Evolutionary conservation across 2,797 vertebrate genomes (phyloP), one percentile per base, ranked within the genome.

Genomic region (Chaetodon trifasciatus): DNA sequence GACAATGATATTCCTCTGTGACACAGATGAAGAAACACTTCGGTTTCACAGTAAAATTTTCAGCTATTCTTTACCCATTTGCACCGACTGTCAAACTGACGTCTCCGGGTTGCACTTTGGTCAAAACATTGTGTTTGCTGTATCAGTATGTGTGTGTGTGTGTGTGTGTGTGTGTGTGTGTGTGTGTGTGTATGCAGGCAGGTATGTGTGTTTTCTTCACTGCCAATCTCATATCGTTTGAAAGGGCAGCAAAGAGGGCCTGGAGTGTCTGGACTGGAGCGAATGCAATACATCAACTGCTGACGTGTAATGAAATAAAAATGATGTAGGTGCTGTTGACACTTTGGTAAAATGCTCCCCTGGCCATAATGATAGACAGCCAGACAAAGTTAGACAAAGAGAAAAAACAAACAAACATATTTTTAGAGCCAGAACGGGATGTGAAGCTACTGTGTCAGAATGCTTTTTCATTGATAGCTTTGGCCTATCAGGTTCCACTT

Each of bases 301-400:
- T 85, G 85, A 86, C 57, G 19, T 80, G 64, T 85, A 83, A 86
- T 82, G 52, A 80, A 87, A 86, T 86, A 78, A 89, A 90, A 88
- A 89, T 73, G 65, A 85, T 80, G 61, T 61, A 58, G 74, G 50
- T 70, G 70, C 56, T 76, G 66, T 80, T 65, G 78, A 89, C 72
- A 81, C 52, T 77, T 74, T 64, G 46, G 71, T 74, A 78, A 89
- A 91, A 89, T 71, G 79, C 19, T 80, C 70, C 68, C 63, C 28
- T 64, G 65, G 42, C 50, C 62, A 64, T 77, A 50, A 81, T 62
- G 57, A 86, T 44, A 74, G 85, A 84, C 74, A 76, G 28, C 24
- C 19, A 40, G 55, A 71, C 24, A 55, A 70, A 71, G 39, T 55
- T 47, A 58, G 47, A 78, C 32, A 78, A 65, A 82, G 28, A 46